These are phyloP conservation scores for Andrena haemorrhoa DNA, from an alignment of 2,888 invertebrate species.

Conservation along the genomic window DNA sequence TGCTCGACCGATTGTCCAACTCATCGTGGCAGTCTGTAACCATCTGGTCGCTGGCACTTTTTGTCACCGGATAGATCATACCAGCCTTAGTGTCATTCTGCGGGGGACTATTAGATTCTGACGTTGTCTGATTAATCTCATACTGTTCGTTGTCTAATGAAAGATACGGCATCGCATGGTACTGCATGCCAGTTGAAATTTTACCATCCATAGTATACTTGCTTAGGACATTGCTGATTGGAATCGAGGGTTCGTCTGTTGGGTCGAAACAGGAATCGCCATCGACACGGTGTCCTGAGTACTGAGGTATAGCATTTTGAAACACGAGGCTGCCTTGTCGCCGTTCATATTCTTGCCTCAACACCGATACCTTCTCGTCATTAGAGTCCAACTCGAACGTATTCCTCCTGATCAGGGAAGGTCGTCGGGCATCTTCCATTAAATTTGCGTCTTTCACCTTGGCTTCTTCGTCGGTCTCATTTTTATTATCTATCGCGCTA, in stretches of 20 bases:
- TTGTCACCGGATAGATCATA: constrained; percentile 67
- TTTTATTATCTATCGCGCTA: not conserved
- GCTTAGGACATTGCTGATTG: constrained; percentile 45
- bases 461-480: constrained; percentile 9
- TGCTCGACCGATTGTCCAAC: constrained; percentile 68
- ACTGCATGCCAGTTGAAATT: constrained; percentile 49
- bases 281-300: constrained; percentile 86
- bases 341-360: constrained; percentile 87
- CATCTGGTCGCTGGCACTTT: constrained; percentile 78
- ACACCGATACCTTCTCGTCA: constrained; percentile 82
- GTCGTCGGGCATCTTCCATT: constrained; percentile 68
- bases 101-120: constrained; percentile 32
- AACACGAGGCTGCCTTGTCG: constrained; percentile 87
- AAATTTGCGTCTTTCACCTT: constrained; percentile 19
- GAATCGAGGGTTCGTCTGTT: constrained; percentile 50
- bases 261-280: constrained; percentile 77
- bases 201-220: constrained; percentile 53
- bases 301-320: constrained; percentile 88
- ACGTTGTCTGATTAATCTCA: constrained; percentile 40
- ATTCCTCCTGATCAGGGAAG: constrained; percentile 83
- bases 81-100: constrained; percentile 24
- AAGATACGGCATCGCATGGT: constrained; percentile 56
- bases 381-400: constrained; percentile 85
- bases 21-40: constrained; percentile 67
- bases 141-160: constrained; percentile 53